Evolutionary conservation across 2,113 vertebrate genomes (phyloP).

Genomic region (Todiramphus saurophagus): DNA sequence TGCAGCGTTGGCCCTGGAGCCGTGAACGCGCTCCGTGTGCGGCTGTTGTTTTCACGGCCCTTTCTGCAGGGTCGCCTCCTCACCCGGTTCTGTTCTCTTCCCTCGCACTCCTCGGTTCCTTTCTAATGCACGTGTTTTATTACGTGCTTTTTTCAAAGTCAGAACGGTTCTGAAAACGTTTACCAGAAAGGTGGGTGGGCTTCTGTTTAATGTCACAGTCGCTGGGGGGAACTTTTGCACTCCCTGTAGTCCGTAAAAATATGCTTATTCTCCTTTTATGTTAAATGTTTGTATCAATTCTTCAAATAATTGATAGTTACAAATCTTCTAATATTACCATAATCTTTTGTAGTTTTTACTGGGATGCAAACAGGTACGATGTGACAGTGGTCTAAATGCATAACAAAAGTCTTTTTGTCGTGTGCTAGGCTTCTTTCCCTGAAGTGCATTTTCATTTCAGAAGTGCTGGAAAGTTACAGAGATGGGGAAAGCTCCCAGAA

Average conservation of each 20-base stretch:
- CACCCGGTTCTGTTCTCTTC: no score
- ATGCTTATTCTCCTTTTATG: fast-evolving
- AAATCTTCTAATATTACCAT: neutral
- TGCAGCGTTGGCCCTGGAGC: neutral
- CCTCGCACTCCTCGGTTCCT: neutral
- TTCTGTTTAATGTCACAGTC: fast-evolving
- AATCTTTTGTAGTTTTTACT: neutral
- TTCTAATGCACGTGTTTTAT: fast-evolving
- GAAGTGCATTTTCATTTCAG: neutral
- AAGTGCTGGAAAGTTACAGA: neutral
- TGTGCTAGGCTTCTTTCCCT: neutral
- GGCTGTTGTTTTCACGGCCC: neutral
- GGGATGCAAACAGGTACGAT: no score
- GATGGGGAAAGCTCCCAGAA: neutral
- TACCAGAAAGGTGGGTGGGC: fast-evolving
- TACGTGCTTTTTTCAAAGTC: fast-evolving
- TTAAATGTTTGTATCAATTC: fast-evolving
- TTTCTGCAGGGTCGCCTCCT: fast-evolving
- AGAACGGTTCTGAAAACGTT: fast-evolving
- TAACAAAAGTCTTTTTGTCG: neutral
- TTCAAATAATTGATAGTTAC: neutral
- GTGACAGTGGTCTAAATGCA: fast-evolving
- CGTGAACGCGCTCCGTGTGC: fast-evolving
- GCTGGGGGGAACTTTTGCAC: neutral
- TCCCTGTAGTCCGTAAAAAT: fast-evolving